Percentiles rank a stretch among this genome's conserved stretches.
phyloP scores from a whole-genome alignment of 2,113 vertebrate species.

The Sinocyclocheilus grahami region DNA sequence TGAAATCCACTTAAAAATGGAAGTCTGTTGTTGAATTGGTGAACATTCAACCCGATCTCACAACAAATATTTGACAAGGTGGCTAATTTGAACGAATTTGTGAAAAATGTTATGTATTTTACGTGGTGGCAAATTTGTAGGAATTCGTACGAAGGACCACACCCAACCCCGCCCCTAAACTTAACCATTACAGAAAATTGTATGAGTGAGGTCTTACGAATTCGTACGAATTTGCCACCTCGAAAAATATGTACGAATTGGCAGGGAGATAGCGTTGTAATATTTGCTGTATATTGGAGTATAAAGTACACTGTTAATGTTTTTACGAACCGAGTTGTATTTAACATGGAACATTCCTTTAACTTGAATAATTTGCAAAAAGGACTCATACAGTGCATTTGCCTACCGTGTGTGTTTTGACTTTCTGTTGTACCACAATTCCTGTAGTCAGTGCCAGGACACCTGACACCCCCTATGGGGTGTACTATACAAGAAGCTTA shows the following conservation, averaged over 20 bases:
- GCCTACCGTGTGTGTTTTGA: not conserved
- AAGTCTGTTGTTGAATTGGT: not conserved
- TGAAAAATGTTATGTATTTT: no score
- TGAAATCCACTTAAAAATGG: not conserved
- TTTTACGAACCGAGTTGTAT: not conserved
- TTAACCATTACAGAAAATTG: no score
- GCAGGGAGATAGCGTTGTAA: not conserved
- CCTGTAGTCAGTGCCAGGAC: constrained; percentile 20
- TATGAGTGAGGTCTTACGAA: no score
- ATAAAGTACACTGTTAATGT: not conserved
- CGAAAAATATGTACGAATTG: no score
- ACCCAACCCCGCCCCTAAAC: no score
- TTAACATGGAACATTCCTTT: not conserved
- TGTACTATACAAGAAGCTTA: constrained; percentile 47
- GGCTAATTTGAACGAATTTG: no score
- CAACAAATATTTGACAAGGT: no score
- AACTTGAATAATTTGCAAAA: not conserved
- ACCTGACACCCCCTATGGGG: constrained; percentile 51
- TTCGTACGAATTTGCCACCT: no score
- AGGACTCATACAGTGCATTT: constrained; percentile 15
- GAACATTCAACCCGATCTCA: not conserved
- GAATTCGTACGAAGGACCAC: no score
- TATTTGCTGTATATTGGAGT: not conserved
- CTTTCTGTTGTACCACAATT: constrained; percentile 27
- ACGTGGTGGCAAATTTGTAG: no score